Conservation (phyloP, 2,113 vertebrate genomes). For the Herpailurus yagouaroundi region DNA sequence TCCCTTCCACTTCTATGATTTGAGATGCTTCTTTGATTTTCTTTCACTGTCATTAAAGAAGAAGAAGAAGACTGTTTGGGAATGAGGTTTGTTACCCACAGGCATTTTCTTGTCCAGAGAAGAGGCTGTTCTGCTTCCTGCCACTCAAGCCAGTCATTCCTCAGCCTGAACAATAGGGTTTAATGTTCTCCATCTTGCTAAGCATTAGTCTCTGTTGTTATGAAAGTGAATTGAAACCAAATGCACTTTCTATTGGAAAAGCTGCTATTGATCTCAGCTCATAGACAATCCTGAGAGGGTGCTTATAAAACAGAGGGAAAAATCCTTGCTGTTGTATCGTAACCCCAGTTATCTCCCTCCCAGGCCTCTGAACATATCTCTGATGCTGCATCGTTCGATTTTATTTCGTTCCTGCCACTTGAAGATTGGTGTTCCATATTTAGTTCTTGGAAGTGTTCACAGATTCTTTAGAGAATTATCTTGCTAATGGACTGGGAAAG, state of each 20-base stretch:
- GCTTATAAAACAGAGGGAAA: background rate
- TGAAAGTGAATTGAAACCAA: constrained; percentile 71
- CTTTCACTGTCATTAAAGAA: constrained; percentile 24
- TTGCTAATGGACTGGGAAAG: constrained; percentile 23
- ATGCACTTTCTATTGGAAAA: constrained; percentile 70
- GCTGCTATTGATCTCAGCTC: constrained; percentile 4
- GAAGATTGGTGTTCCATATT: background rate
- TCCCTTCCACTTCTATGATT: constrained; percentile 13
- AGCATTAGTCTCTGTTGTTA: constrained; percentile 56
- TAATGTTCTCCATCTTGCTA: constrained; percentile 61
- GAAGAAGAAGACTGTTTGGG: background rate
- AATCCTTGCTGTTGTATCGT: background rate
- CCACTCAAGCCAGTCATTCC: constrained; percentile 54
- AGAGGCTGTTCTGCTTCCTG: constrained; percentile 45
- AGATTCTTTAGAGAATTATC: constrained; percentile 38
- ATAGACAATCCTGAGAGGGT: background rate
- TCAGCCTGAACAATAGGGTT: constrained; percentile 37
- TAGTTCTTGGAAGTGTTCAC: constrained; percentile 18
- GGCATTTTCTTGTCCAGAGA: constrained; percentile 56
- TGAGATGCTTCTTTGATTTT: constrained; percentile 62
- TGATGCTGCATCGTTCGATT: background rate
- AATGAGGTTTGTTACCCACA: constrained; percentile 56
- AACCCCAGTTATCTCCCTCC: background rate
- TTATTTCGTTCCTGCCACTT: background rate
- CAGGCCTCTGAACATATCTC: background rate